Evolutionary conservation across 2,113 vertebrate species (phyloP).

Genomic region (Leiothrix lutea): DNA sequence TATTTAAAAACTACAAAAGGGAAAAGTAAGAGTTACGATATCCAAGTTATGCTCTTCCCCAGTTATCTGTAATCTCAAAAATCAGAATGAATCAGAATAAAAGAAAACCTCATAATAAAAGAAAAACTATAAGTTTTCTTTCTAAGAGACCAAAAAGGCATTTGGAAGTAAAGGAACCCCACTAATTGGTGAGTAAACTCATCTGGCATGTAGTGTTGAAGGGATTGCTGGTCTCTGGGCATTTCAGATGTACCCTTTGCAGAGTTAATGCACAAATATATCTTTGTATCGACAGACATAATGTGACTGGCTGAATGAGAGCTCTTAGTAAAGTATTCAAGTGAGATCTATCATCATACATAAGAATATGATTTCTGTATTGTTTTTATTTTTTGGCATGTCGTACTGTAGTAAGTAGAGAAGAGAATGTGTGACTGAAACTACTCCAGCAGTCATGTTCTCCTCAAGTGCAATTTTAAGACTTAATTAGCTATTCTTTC

Average conservation of each 20-base stretch:
- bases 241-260: background rate
- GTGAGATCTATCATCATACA: background rate
- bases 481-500: background rate
- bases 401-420: background rate
- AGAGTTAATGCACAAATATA: background rate
- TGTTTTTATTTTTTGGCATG: background rate
- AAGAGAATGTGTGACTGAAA: accelerated
- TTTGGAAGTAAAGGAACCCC: background rate
- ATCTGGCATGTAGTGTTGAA: background rate
- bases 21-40: background rate
- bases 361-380: background rate
- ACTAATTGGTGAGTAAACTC: background rate
- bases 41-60: background rate
- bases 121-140: background rate
- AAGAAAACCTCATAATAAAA: background rate
- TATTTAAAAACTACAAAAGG: background rate
- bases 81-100: background rate
- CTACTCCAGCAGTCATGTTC: background rate
- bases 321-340: background rate
- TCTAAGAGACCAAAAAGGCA: background rate
- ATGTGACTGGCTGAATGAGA: background rate
- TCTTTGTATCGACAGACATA: background rate
- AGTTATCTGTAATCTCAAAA: background rate
- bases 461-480: background rate
- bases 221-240: background rate